These are phyloP conservation scores for Amphiprion ocellaris DNA, from an alignment of 2,113 vertebrate species.

Conservation along the genomic window DNA sequence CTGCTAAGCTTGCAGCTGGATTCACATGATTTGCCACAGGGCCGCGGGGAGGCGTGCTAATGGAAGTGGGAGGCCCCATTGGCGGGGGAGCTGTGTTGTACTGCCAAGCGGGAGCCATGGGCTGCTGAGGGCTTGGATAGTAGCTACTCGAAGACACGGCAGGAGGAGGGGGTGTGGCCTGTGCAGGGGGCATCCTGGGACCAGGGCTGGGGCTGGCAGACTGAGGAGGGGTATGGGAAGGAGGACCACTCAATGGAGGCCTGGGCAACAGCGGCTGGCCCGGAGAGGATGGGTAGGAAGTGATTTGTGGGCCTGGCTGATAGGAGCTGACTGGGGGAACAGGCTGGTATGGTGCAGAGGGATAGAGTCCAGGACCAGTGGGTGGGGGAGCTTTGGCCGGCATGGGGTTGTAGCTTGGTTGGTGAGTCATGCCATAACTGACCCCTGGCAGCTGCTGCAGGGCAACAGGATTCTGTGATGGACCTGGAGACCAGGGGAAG, in stretches of 20 bases:
- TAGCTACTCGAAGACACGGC: slow-evolving; percentile 82
- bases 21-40: slow-evolving; percentile 82
- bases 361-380: slow-evolving; percentile 84
- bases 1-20: slow-evolving; percentile 52
- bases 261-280: slow-evolving; percentile 83
- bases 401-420: slow-evolving; percentile 83
- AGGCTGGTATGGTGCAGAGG: slow-evolving; percentile 85
- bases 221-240: slow-evolving; percentile 72
- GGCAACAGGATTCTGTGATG: slow-evolving; percentile 87
- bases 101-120: slow-evolving; percentile 87
- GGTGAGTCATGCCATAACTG: slow-evolving; percentile 82
- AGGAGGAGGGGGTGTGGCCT: slow-evolving; percentile 81
- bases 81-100: slow-evolving; percentile 80
- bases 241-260: slow-evolving; percentile 78
- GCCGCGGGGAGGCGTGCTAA: slow-evolving; percentile 54
- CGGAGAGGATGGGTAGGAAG: slow-evolving; percentile 83
- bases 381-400: slow-evolving; percentile 85
- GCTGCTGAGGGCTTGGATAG: slow-evolving; percentile 81
- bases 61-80: slow-evolving; percentile 66
- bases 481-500: slow-evolving; percentile 84
- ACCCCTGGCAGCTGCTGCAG: slow-evolving; percentile 86
- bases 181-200: slow-evolving; percentile 60
- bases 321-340: slow-evolving; percentile 79
- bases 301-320: slow-evolving; percentile 81
- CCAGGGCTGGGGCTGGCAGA: slow-evolving; percentile 74